A percentile compares a stretch with the other conserved stretches of the same genome.
Evolutionary conservation across 2,797 vertebrate species (phyloP).

Genomic region (Anguilla obscura): DNA sequence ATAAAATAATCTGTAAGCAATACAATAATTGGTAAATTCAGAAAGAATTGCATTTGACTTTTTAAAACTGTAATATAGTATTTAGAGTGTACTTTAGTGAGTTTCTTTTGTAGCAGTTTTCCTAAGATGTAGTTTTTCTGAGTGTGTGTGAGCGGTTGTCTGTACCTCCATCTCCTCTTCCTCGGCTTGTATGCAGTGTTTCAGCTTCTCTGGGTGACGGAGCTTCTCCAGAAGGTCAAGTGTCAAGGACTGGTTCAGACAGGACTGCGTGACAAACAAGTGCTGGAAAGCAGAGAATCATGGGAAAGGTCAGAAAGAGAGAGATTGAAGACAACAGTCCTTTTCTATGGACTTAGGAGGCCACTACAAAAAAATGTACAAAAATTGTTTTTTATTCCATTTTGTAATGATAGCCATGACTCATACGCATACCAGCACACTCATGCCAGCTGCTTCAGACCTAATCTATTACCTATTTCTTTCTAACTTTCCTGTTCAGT

Average conservation of each 20-base stretch:
- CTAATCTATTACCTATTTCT: neutral
- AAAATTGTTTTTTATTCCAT: neutral
- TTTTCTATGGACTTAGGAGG: neutral
- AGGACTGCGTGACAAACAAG: slow-evolving; percentile 73
- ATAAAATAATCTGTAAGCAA: neutral
- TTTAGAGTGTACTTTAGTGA: neutral
- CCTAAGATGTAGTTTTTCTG: neutral
- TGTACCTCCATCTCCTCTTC: slow-evolving; percentile 81
- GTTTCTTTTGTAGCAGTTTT: neutral
- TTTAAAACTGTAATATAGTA: no score
- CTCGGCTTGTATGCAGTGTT: slow-evolving; percentile 61
- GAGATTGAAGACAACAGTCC: neutral
- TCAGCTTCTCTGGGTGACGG: slow-evolving; percentile 79
- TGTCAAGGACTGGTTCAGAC: slow-evolving; percentile 71
- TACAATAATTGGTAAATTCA: neutral
- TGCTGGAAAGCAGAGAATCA: slow-evolving; percentile 64
- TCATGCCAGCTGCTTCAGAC: neutral
- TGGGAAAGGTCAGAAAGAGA: neutral
- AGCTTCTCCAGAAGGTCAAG: slow-evolving; percentile 84
- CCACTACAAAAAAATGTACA: neutral
- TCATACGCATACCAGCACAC: neutral
- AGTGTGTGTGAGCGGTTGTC: neutral
- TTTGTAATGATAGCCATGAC: neutral
- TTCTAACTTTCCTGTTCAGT: neutral
- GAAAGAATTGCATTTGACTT: neutral